A percentile compares a stretch with the other conserved stretches of the same genome.
Evolutionary conservation across 2,113 vertebrate genomes (phyloP).

Genomic region (Seriola dumerili): DNA sequence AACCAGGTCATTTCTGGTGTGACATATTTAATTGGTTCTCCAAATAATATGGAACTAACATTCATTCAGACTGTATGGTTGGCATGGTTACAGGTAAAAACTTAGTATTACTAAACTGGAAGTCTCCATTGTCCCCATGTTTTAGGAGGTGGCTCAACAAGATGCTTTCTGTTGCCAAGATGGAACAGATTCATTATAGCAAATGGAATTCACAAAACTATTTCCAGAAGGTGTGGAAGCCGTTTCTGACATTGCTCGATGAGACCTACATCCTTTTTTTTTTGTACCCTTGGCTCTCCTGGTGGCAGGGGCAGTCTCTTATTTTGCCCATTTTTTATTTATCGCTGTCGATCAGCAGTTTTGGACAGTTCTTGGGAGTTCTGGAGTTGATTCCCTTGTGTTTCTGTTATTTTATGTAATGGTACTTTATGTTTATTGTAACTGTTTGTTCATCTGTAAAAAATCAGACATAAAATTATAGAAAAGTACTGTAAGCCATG

Average conservation of each 20-base stretch:
- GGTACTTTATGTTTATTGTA: too few species aligned
- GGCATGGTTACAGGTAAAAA: not conserved
- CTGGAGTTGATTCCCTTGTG: not conserved
- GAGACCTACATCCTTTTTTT: not conserved
- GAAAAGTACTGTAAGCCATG: too few species aligned
- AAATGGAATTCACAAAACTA: not conserved
- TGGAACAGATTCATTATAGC: not conserved
- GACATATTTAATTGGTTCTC: not conserved
- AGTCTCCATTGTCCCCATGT: not conserved
- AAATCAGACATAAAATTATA: too few species aligned
- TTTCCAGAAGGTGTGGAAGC: not conserved
- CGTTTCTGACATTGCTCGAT: not conserved
- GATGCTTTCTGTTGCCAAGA: not conserved
- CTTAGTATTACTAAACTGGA: not conserved
- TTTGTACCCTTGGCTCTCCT: not conserved
- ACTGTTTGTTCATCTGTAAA: too few species aligned
- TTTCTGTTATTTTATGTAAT: too few species aligned
- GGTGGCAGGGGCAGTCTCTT: not conserved
- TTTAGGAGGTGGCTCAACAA: not conserved
- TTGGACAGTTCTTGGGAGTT: not conserved
- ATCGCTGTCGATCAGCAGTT: not conserved
- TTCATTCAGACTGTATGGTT: not conserved
- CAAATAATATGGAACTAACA: not conserved
- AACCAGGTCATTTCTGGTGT: not conserved
- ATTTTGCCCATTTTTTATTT: not conserved